Conservation (phyloP, 1,140 invertebrate genomes). For the Brachystomella parvula region DNA sequence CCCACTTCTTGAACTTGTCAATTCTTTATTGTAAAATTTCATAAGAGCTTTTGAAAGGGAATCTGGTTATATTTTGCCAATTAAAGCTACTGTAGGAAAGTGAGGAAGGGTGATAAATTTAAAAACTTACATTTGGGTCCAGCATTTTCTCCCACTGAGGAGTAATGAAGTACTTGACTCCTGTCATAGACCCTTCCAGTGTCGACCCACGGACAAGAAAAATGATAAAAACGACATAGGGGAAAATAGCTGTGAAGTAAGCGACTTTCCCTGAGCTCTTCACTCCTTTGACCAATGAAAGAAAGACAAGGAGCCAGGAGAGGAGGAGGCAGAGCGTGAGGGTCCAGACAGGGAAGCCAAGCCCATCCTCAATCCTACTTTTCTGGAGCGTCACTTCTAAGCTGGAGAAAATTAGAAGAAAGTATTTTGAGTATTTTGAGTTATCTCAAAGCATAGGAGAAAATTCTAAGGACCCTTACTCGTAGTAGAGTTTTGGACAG, state of each 20-base stretch:
- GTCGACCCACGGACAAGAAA: slow-evolving; percentile 63
- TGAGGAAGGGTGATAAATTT: no score
- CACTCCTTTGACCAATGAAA: slow-evolving; percentile 70
- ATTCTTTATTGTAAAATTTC: no score
- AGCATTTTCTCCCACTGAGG: slow-evolving; percentile 61
- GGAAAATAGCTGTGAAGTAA: no score
- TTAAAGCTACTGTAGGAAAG: no score
- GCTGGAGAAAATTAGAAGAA: neutral
- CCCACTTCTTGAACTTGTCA: no score
- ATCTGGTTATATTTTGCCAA: no score
- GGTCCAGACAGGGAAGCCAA: slow-evolving; percentile 66
- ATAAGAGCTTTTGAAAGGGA: no score
- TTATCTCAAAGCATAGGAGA: neutral
- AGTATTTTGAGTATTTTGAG: neutral
- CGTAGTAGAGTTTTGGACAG: slow-evolving; percentile 40
- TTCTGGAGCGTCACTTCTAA: slow-evolving; percentile 61
- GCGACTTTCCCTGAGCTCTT: no score
- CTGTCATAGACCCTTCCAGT: slow-evolving; percentile 62
- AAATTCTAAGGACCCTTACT: slow-evolving; percentile 36
- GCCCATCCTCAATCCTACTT: slow-evolving; percentile 58
- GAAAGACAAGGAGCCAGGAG: slow-evolving; percentile 67
- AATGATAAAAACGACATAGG: slow-evolving; percentile 69
- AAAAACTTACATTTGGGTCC: slow-evolving; percentile 47
- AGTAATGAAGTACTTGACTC: slow-evolving; percentile 66
- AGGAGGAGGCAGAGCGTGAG: slow-evolving; percentile 63